Percentiles rank a stretch among this genome's conserved stretches.
Conservation (phyloP, 2,113 vertebrate species). For the Paedocypris sp. region DNA sequence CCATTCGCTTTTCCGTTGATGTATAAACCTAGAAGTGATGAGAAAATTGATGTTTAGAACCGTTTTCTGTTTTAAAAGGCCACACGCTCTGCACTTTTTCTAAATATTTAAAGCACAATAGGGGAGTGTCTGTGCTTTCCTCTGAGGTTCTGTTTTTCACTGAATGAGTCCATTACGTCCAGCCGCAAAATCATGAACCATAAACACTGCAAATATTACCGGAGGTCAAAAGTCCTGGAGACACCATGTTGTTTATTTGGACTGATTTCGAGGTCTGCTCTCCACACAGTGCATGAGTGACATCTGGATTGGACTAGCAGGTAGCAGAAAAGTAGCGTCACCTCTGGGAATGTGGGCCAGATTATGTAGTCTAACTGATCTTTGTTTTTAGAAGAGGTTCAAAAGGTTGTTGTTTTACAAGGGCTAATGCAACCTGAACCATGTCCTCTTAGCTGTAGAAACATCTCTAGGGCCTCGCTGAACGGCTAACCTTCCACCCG, state of each 20-base stretch:
- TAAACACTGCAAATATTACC: neutral
- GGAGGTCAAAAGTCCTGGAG: neutral
- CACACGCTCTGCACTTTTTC: neutral
- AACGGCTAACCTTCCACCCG: too few species aligned
- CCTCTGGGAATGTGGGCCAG: neutral
- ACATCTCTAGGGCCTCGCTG: constrained; percentile 25
- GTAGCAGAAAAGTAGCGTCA: neutral
- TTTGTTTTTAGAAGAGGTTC: neutral
- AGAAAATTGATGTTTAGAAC: neutral
- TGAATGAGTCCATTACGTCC: neutral
- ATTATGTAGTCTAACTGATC: neutral
- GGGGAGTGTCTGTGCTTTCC: neutral
- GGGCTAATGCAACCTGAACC: neutral
- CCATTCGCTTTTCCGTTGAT: neutral
- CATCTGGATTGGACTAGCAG: neutral
- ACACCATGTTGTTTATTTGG: neutral
- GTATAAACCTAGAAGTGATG: neutral
- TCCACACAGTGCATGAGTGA: neutral
- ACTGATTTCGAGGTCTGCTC: neutral
- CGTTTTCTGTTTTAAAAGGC: neutral
- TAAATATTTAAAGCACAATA: neutral
- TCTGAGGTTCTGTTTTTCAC: neutral
- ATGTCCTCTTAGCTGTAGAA: neutral
- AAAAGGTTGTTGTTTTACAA: neutral
- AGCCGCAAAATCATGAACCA: neutral